Conservation (phyloP, 92 coral and sea anemone species). For the Parazoanthus atlanticus region DNA sequence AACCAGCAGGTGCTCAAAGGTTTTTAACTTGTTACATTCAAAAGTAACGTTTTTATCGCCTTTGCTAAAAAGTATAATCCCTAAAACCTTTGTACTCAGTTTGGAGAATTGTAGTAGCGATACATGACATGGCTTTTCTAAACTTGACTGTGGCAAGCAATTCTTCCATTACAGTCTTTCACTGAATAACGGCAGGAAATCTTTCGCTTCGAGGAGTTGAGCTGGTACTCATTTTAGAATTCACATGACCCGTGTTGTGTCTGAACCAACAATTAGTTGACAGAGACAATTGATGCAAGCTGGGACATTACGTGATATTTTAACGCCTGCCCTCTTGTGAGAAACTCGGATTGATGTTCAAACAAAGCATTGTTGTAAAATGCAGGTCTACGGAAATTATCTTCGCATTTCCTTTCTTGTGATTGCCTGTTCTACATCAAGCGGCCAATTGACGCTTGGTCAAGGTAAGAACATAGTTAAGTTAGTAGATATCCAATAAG, state of each 20-base stretch:
- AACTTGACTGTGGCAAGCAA: background rate
- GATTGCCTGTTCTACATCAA: background rate
- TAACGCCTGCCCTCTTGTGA: background rate
- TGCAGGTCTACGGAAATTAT: background rate
- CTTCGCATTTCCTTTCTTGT: background rate
- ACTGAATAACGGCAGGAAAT: conserved; percentile 1
- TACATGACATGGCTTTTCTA: background rate
- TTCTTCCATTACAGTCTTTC: background rate
- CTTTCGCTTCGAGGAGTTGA: conserved; percentile 1
- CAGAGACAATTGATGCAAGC: conserved; percentile 41
- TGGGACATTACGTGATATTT: conserved; percentile 40
- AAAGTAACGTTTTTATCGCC: background rate
- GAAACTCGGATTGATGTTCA: conserved; percentile 10
- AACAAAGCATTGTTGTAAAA: conserved; percentile 1
- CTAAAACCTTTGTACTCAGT: background rate
- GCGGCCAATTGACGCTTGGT: background rate
- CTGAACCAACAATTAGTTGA: conserved; percentile 32
- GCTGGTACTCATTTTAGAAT: conserved; percentile 28
- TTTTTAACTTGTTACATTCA: background rate
- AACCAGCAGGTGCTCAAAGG: background rate
- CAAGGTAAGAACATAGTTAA: background rate
- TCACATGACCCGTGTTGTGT: conserved; percentile 35
- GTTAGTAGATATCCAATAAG: background rate
- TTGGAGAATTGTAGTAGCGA: background rate
- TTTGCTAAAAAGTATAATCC: background rate